Percentiles rank a stretch among this genome's conserved stretches.
Conservation (phyloP, 2,113 vertebrate genomes). For the Cynopterus brachyotis region DNA sequence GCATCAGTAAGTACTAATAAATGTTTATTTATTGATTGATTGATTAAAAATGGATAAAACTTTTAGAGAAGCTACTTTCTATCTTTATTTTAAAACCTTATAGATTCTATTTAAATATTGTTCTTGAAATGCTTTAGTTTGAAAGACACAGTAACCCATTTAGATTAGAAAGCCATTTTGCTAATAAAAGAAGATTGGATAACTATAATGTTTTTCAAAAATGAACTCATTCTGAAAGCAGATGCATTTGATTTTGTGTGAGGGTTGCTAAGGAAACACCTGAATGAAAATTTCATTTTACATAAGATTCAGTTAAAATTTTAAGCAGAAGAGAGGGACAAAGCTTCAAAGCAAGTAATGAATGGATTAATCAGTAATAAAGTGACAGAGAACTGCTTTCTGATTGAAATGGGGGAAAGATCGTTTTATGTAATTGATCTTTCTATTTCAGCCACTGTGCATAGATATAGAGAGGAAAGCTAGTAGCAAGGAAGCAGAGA, state of each 20-base stretch:
- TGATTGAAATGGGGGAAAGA: neutral
- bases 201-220: slow-evolving; percentile 56
- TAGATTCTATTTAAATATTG: slow-evolving; percentile 28
- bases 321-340: slow-evolving; percentile 58
- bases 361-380: neutral
- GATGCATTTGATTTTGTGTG: slow-evolving; percentile 61
- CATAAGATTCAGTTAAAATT: slow-evolving; percentile 61
- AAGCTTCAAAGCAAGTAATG: slow-evolving; percentile 29
- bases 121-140: slow-evolving; percentile 33
- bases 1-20: neutral
- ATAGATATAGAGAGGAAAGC: slow-evolving; percentile 10
- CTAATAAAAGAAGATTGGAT: slow-evolving; percentile 52
- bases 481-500: neutral
- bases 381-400: slow-evolving; percentile 29
- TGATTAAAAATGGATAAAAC: neutral
- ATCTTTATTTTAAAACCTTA: slow-evolving; percentile 36
- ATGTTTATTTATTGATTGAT: neutral
- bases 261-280: slow-evolving; percentile 66
- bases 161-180: slow-evolving; percentile 55
- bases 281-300: slow-evolving; percentile 68
- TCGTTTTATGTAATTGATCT: slow-evolving; percentile 43
- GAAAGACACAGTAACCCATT: slow-evolving; percentile 9
- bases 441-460: slow-evolving; percentile 27
- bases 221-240: slow-evolving; percentile 58
- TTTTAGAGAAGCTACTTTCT: neutral